Base-by-base conservation (phyloP, 2,113 vertebrate genomes). In the Nannobrachium achirus region DNA sequence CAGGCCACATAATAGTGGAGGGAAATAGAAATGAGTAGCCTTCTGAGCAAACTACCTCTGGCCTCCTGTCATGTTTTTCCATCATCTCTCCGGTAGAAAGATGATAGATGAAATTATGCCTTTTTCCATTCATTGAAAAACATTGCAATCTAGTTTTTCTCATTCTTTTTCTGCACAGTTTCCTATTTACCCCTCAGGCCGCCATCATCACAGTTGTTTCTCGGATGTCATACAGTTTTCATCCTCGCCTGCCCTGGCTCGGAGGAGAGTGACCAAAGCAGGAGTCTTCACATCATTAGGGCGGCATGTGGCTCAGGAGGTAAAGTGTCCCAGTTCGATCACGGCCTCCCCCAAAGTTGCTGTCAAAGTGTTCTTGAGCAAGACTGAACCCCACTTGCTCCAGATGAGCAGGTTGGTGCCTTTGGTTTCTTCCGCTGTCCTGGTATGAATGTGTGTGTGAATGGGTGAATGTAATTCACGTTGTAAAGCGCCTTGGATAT, bases 151-250 rank as follows among this genome's bases (percentile, higher is more conserved):
- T 33, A 4, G 25, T 33, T 33, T 33, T 33, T 33, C 15, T 75
- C 50, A 16, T 71, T 63, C 52, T 13, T n/a, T 18, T 38, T 56
- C 13, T 16, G 11, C 50, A 61, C 74, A 45, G 68, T 40, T 56
- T 85, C 48, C 10, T 42, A 5, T 33, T 33, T 33, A 33, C 9
- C 16, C 56, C 15, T 42, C 11, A 33, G 51, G 66, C 46, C 19
- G 60, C 13, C 16, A 9, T 61, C 57, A 64, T 61, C 57, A 64
- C 10, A 66, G 9, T 14, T 1, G 18, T 20, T 63, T 70, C 61
- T 70, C 51, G 68, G 78, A 83, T 63, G 70, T 75, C 68, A n/a
- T n/a, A n/a, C n/a, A 51, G 48, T 16, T 69, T 72, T 79, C 69
- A 76, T 48, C 62, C 18, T 63, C 42, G 48, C 16, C 14, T 51